Evolutionary conservation across 2,888 invertebrate species (phyloP).

Genomic region (Zaprionus lineosus): DNA sequence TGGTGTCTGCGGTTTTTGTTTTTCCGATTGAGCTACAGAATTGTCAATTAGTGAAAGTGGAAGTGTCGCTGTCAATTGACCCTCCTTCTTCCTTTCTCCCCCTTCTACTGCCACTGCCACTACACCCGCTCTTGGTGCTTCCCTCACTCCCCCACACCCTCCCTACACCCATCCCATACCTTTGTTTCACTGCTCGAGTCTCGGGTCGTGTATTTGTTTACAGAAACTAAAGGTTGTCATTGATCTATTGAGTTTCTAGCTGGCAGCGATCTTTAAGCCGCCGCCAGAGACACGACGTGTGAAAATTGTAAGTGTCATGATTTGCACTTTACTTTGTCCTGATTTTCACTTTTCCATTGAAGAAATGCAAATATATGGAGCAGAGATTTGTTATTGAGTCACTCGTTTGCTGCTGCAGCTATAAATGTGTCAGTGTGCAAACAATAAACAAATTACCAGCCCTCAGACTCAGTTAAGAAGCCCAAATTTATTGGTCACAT

Average conservation of each 20-base stretch:
- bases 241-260: slow-evolving; percentile 35
- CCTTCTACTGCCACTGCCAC: background rate
- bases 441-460: slow-evolving; percentile 64
- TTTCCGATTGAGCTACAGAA: slow-evolving; percentile 69
- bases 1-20: slow-evolving; percentile 55
- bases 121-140: background rate
- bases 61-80: slow-evolving; percentile 48
- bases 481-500: slow-evolving; percentile 47
- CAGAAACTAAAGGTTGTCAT: slow-evolving; percentile 49
- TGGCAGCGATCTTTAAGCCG: slow-evolving; percentile 24
- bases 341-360: slow-evolving; percentile 47
- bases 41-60: slow-evolving; percentile 78
- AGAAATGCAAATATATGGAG: slow-evolving; percentile 7
- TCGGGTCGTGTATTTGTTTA: slow-evolving; percentile 46
- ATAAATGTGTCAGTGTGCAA: slow-evolving; percentile 33
- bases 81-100: background rate
- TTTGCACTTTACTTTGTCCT: slow-evolving; percentile 56
- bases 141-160: background rate
- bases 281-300: slow-evolving; percentile 49
- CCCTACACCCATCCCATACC: too few relatives aligned
- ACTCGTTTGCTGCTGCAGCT: background rate
- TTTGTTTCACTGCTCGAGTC: too few relatives aligned
- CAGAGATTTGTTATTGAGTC: background rate
- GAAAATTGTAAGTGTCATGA: slow-evolving; percentile 59
- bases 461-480: slow-evolving; percentile 8